Base-by-base conservation (phyloP, 2,888 invertebrate species). In the Malacosoma neustria region DNA sequence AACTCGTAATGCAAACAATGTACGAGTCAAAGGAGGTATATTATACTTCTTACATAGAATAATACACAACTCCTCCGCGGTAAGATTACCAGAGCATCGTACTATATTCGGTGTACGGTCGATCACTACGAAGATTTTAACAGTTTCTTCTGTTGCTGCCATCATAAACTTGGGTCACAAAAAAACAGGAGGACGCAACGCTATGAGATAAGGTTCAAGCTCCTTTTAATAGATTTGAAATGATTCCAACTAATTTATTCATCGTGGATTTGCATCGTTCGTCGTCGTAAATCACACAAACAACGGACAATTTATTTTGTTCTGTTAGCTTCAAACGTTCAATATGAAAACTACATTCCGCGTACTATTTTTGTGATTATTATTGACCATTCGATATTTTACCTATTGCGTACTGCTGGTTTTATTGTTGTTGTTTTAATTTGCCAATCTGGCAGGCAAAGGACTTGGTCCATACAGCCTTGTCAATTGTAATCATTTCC, bases 1-100 rank as follows among this genome's bases (percentile, higher is more conserved):
- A 49, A 91, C 85, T 57, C 93, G 87, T 33, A 96, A 72, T 11
- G 92, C 92, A 81, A 95, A 96, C 35, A 96, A 79, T 54, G 94
- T 91, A 42, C 93, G 87, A 31, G 92, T 91, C 15, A 93, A 80
- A 3, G 95, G 94, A 37, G 92, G 89, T 61, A 97, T 93, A 7
- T 88, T 88, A 46, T 93, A 81, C 45, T 88, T 81, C 66, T 91
- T 91, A 58, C 94, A 94, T 45, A 93, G 77, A 61, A 88, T 68
- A 48, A 90, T 88, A 57, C 93, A 91, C 30, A 93, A 84, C 56
- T 93, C 91, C 68, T 95, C 95, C 14, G 89, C 90, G 29, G 88
- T 82, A 41, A 68, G 62, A 12, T 62, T 65, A 44, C 56, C 72
- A 6, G 82, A 72, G 45, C 84, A 84, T 68, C 63, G 86, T 76